Conservation (phyloP, 2,113 vertebrate genomes). For the Petrocephalus microphthalmus region DNA sequence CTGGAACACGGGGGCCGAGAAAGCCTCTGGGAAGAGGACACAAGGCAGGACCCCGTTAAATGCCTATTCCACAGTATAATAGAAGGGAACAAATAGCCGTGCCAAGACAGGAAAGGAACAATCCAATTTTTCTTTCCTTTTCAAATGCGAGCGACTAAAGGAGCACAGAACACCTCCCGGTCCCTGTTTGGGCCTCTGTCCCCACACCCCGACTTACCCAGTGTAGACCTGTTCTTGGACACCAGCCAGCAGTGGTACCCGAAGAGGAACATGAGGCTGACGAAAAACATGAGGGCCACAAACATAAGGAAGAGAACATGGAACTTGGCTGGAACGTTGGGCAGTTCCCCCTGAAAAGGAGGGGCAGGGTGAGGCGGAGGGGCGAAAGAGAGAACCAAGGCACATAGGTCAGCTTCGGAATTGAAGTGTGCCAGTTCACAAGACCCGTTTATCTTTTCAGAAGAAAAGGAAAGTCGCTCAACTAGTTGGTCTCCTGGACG, state of each 20-base stretch:
- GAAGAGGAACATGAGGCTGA: constrained; percentile 94
- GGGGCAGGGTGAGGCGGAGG: no score
- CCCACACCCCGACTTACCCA: constrained; percentile 67
- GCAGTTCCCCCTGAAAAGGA: constrained; percentile 70
- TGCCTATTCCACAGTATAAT: background rate
- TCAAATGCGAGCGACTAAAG: background rate
- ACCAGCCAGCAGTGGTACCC: constrained; percentile 96
- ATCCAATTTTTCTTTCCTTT: background rate
- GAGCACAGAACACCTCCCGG: background rate
- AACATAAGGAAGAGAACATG: constrained; percentile 95
- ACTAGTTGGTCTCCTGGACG: background rate
- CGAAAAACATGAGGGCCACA: constrained; percentile 93
- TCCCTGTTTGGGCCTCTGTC: no score
- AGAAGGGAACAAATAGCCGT: background rate
- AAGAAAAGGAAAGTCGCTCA: background rate
- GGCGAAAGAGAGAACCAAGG: background rate
- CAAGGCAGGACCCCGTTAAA: background rate
- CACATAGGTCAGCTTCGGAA: constrained; percentile 6
- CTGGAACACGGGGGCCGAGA: constrained; percentile 83
- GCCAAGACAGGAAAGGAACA: background rate
- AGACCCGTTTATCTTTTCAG: background rate
- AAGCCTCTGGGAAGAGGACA: constrained; percentile 72
- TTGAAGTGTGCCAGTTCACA: background rate
- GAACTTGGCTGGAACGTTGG: constrained; percentile 82
- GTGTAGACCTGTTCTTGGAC: constrained; percentile 86